Evolutionary conservation across 2,113 vertebrate genomes (phyloP).

Genomic region (Stegostoma tigrinum): DNA sequence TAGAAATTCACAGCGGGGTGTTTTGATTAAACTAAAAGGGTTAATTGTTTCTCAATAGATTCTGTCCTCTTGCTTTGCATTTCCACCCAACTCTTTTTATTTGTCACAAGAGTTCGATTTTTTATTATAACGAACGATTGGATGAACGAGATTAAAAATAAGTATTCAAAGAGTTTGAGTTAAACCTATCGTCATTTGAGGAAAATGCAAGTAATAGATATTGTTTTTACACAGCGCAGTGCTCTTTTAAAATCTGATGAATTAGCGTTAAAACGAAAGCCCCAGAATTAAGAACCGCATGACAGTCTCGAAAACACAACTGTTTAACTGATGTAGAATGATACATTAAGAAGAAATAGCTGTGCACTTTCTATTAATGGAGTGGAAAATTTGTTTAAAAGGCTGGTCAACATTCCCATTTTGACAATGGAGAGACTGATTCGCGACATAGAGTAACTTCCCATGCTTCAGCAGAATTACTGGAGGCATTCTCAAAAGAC

Average conservation of each 20-base stretch:
- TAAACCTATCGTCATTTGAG: neutral
- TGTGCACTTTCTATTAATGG: neutral
- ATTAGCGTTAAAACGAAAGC: neutral
- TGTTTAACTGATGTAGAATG: neutral
- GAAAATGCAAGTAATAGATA: neutral
- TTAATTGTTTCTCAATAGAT: neutral
- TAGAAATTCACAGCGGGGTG: neutral
- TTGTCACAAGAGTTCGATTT: neutral
- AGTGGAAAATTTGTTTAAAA: neutral
- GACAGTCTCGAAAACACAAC: neutral
- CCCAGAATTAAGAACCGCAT: neutral
- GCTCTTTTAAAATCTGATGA: neutral
- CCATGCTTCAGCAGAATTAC: neutral
- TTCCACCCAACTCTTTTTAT: neutral
- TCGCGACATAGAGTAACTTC: neutral
- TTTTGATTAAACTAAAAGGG: neutral
- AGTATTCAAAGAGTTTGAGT: neutral
- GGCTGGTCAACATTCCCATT: neutral
- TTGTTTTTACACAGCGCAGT: neutral
- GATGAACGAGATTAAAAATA: neutral
- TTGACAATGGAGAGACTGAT: neutral
- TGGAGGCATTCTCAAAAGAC: neutral
- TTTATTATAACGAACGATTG: neutral
- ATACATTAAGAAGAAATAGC: neutral
- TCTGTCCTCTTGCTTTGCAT: neutral